Base-by-base conservation (phyloP, 2,888 invertebrate species). In the Elmis aenea region DNA sequence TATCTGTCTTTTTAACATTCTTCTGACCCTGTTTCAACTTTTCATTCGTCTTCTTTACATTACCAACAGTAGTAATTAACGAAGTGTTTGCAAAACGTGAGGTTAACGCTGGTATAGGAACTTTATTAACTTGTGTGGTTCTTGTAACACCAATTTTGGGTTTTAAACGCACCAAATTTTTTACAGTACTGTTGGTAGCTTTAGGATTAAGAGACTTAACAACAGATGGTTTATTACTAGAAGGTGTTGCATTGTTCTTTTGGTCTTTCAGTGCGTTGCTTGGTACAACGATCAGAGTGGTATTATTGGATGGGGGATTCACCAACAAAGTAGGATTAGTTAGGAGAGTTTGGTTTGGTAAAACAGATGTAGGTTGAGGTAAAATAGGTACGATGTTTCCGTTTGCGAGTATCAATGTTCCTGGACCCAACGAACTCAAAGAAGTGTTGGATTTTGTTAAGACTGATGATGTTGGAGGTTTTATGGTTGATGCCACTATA, bases 81-180 rank as follows among this genome's bases (percentile, higher is more conserved):
- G n/a, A n/a, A n/a, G n/a, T n/a, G n/a, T n/a, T n/a, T n/a, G n/a
- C n/a, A n/a, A n/a, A 63, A 14, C 50, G 50, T 8, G 65, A 62
- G 4, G 61, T 58, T 27, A 67, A 50, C 1, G 67, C 64, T 3
- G 68, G 66, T 33, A 70, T 69, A 5, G 68, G 68, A 12, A 69
- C 60, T 53, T 67, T 69, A 53, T 67, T 68, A 3, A 64, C 57
- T 45, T 66, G 67, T 2, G 66, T 66, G 2, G 67, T 66, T 44
- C 50, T 54, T 2, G 67, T 67, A 10, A 60, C 31, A 29, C 56
- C 60, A n/a, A 45, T 45, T 40, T 58, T 57, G 3, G 46, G 43
- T 24, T 28, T 32, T 26, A 43, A 39, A 2, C 13, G 21, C 10
- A 36, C 18, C 12, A 38, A 30, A 9, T 9, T 18, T 31, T 34